A percentile compares a stretch with the other conserved stretches of the same genome.
These are phyloP conservation scores for Picus viridis DNA, from an alignment of 2,797 vertebrate genomes.

Conservation along the genomic window DNA sequence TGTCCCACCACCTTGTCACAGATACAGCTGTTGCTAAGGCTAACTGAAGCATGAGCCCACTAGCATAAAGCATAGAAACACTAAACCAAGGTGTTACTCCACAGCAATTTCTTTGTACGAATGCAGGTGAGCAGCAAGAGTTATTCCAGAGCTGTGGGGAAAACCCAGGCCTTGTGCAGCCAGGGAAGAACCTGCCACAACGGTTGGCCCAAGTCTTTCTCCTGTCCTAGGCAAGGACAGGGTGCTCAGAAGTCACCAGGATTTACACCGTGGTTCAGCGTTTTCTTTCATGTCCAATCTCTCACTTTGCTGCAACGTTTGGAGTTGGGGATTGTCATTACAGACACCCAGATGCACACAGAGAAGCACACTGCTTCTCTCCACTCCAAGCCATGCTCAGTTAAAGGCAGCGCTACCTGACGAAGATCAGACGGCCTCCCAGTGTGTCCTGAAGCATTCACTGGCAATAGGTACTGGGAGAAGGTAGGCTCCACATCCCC, in stretches of 20 bases:
- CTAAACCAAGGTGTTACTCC: not conserved
- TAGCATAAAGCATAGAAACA: not conserved
- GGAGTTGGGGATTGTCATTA: not conserved
- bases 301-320: not conserved
- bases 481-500: not conserved
- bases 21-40: not conserved
- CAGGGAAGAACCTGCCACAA: not conserved
- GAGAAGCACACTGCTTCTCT: not conserved
- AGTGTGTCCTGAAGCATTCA: not conserved
- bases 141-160: not conserved
- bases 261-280: accelerated
- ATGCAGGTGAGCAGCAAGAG: not conserved
- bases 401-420: not conserved
- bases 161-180: not conserved
- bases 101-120: not conserved
- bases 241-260: not conserved
- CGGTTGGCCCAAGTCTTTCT: not conserved
- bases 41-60: not conserved
- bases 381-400: not conserved
- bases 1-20: not conserved
- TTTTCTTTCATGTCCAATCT: not conserved
- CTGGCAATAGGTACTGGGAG: not conserved
- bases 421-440: not conserved
- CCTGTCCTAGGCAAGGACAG: not conserved
- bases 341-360: not conserved